These are phyloP conservation scores for Acrobasis repandana DNA, from an alignment of 2,888 invertebrate genomes.

Conservation along the genomic window DNA sequence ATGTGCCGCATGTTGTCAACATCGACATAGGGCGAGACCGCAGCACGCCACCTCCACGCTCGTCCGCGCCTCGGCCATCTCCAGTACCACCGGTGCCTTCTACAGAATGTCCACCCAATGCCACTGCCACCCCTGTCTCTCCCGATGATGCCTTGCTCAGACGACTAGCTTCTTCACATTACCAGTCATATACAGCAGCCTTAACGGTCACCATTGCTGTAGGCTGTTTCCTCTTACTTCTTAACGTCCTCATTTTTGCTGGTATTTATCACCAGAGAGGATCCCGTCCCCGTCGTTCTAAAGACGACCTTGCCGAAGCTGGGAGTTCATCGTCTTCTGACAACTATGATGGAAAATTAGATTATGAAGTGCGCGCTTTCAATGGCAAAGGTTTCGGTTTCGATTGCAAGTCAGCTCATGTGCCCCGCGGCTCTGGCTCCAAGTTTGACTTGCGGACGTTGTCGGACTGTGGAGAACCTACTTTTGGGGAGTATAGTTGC, in stretches of 20 bases:
- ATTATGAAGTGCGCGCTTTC: slow-evolving; percentile 78
- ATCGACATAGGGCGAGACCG: slow-evolving; percentile 59
- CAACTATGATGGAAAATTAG: slow-evolving; percentile 83
- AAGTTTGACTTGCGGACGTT: slow-evolving; percentile 78
- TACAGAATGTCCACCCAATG: slow-evolving; percentile 90
- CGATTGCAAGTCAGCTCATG: slow-evolving; percentile 82
- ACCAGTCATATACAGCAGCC: slow-evolving; percentile 94
- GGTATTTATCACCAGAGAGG: slow-evolving; percentile 94
- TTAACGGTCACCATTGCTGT: slow-evolving; percentile 94
- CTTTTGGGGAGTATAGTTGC: slow-evolving; percentile 86
- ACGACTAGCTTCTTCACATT: slow-evolving; percentile 90
- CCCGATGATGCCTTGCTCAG: slow-evolving; percentile 88
- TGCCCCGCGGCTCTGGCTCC: slow-evolving; percentile 70
- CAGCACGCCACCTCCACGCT: slow-evolving; percentile 71
- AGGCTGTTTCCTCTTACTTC: slow-evolving; percentile 90
- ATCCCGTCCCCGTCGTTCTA: slow-evolving; percentile 87
- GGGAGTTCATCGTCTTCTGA: slow-evolving; percentile 87
- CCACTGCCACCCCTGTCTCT: slow-evolving; percentile 67
- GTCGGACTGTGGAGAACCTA: slow-evolving; percentile 79
- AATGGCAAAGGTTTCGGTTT: slow-evolving; percentile 81
- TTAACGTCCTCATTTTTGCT: slow-evolving; percentile 93
- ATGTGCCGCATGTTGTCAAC: slow-evolving; percentile 82
- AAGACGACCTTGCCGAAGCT: slow-evolving; percentile 89
- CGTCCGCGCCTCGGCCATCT: slow-evolving; percentile 66
- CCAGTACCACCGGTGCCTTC: slow-evolving; percentile 78